A percentile compares a stretch with the other conserved stretches of the same genome.
These are phyloP conservation scores for Sebastes matsubarae DNA, from an alignment of 2,797 vertebrate species.

Conservation along the genomic window DNA sequence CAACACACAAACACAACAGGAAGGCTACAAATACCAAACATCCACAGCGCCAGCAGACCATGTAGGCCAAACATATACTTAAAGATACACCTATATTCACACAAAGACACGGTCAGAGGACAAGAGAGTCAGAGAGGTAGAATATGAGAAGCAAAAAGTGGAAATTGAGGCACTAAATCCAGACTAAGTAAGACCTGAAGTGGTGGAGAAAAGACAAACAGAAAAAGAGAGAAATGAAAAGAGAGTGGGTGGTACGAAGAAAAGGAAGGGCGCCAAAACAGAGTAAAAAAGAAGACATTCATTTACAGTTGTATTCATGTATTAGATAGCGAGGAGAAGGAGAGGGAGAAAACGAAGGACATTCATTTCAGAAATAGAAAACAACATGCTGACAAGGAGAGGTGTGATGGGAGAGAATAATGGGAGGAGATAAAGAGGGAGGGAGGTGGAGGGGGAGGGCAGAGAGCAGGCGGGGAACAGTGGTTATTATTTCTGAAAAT, in stretches of 20 bases:
- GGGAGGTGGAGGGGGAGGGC: neutral
- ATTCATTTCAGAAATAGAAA: constrained; percentile 38
- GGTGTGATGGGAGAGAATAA: constrained; percentile 7
- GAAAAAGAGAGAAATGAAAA: neutral
- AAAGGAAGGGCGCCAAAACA: neutral
- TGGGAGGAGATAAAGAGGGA: constrained; percentile 5
- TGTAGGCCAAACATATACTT: neutral
- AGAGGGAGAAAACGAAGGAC: neutral
- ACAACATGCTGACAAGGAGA: constrained; percentile 10
- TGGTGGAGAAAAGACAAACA: neutral
- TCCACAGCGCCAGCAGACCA: neutral
- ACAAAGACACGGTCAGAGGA: neutral
- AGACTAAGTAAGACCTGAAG: neutral
- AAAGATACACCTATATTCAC: neutral
- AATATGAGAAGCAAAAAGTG: neutral
- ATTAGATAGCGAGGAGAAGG: neutral
- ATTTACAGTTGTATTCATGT: neutral
- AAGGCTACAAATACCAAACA: neutral
- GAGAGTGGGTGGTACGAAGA: neutral
- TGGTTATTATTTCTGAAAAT: neutral
- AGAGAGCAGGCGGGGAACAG: neutral
- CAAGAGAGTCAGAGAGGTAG: neutral
- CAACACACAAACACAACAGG: neutral
- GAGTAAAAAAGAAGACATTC: neutral
- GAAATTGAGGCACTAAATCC: constrained; percentile 10